Evolutionary conservation across 2,888 invertebrate genomes (phyloP).

Genomic region (Phlogophora meticulosa): DNA sequence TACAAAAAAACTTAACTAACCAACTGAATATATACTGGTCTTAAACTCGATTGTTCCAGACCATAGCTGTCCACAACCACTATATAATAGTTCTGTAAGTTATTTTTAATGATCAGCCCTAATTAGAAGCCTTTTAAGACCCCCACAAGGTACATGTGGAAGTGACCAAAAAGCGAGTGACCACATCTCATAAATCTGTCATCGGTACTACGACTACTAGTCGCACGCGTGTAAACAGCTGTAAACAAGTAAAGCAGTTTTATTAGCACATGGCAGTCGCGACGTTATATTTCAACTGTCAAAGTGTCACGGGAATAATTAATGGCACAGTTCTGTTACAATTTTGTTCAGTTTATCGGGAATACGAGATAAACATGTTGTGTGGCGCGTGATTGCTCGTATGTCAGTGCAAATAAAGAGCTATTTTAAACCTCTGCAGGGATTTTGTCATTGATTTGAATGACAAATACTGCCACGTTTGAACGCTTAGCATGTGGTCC

Average conservation of each 20-base stretch:
- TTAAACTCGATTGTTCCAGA: too few species aligned
- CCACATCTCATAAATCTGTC: background rate
- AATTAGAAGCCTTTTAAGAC: too few species aligned
- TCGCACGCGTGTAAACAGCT: constrained; percentile 15
- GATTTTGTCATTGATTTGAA: too few species aligned
- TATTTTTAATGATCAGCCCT: too few species aligned
- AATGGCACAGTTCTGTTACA: constrained; percentile 50
- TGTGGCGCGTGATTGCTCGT: constrained; percentile 32
- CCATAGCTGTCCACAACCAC: too few species aligned
- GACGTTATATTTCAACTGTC: constrained; percentile 59
- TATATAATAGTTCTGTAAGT: too few species aligned
- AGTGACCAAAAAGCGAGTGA: background rate
- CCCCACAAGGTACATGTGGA: too few species aligned
- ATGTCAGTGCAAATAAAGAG: background rate
- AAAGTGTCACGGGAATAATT: constrained; percentile 61
- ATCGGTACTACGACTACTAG: constrained; percentile 7
- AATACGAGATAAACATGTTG: constrained; percentile 49
- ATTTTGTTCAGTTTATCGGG: constrained; percentile 48
- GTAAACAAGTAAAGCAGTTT: constrained; percentile 53
- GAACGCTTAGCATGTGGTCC: too few species aligned
- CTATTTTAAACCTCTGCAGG: background rate
- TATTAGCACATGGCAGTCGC: constrained; percentile 52
- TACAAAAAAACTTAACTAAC: too few species aligned
- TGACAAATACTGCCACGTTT: too few species aligned
- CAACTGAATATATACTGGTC: too few species aligned